Percentiles rank a stretch among this genome's conserved stretches.
Evolutionary conservation across 1,140 invertebrate genomes (phyloP).

Genomic region (Ceratina japonica): DNA sequence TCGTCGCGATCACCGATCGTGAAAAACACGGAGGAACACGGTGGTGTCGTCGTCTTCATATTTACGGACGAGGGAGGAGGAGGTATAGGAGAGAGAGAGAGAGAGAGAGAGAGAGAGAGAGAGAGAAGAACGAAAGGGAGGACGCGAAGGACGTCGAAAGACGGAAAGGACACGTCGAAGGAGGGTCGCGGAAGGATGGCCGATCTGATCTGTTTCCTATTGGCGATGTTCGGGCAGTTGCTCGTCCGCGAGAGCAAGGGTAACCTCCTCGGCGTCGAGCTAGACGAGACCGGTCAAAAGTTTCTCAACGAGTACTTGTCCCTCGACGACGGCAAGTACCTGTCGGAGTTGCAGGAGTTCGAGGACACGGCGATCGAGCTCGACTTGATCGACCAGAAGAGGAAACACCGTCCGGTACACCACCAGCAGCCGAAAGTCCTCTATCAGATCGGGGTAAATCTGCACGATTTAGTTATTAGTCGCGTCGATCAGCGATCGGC

Average conservation of each 20-base stretch:
- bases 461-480: too few relatives aligned
- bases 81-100: too few relatives aligned
- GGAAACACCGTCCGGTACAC: slow-evolving; percentile 54
- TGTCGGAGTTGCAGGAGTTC: slow-evolving; percentile 68
- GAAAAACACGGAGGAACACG: not conserved
- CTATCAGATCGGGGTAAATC: slow-evolving; percentile 77
- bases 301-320: slow-evolving; percentile 69
- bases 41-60: not conserved
- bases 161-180: too few relatives aligned
- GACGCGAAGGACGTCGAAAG: not conserved
- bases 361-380: slow-evolving; percentile 73
- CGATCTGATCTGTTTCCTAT: slow-evolving; percentile 39
- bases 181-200: slow-evolving; percentile 40
- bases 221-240: slow-evolving; percentile 48
- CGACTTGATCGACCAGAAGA: slow-evolving; percentile 70
- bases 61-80: not conserved
- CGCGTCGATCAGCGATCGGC: too few relatives aligned
- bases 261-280: slow-evolving; percentile 60
- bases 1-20: slow-evolving; percentile 22
- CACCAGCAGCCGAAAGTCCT: slow-evolving; percentile 70
- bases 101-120: too few relatives aligned
- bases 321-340: slow-evolving; percentile 68
- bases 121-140: not conserved
- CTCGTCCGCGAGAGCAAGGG: slow-evolving; percentile 37
- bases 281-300: slow-evolving; percentile 67